phyloP scores from a whole-genome alignment of 2,113 vertebrate genomes.

The Pipra filicauda region DNA sequence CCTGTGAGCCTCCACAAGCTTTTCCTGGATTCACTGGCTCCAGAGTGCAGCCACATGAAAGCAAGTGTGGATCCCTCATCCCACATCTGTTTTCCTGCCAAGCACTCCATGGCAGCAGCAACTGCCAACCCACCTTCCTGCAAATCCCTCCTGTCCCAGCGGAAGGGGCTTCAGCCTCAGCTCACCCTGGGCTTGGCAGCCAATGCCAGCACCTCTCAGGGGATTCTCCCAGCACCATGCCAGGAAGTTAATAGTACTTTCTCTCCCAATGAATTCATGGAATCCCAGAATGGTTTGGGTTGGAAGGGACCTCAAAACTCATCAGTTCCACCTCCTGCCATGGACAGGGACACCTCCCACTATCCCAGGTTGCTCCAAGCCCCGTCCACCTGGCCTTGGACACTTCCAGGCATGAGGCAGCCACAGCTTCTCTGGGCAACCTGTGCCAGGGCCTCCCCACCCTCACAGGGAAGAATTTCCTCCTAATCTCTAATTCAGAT shows the following conservation, averaged over 20 bases:
- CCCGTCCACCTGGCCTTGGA: neutral
- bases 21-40: neutral
- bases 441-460: neutral
- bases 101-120: fast-evolving
- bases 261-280: neutral
- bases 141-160: neutral
- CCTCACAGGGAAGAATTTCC: neutral
- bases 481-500: neutral
- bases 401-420: neutral
- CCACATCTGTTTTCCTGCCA: fast-evolving
- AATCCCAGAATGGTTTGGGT: neutral
- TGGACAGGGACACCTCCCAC: neutral
- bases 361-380: neutral
- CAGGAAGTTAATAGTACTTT: neutral
- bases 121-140: fast-evolving
- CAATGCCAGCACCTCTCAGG: fast-evolving
- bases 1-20: fast-evolving
- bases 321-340: fast-evolving
- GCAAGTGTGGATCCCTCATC: fast-evolving
- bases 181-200: neutral
- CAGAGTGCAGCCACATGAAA: fast-evolving
- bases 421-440: fast-evolving
- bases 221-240: neutral
- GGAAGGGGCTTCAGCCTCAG: neutral
- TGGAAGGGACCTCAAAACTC: fast-evolving